Base-by-base conservation (phyloP, 2,888 invertebrate genomes). In the Macrosoma leucophasiata region DNA sequence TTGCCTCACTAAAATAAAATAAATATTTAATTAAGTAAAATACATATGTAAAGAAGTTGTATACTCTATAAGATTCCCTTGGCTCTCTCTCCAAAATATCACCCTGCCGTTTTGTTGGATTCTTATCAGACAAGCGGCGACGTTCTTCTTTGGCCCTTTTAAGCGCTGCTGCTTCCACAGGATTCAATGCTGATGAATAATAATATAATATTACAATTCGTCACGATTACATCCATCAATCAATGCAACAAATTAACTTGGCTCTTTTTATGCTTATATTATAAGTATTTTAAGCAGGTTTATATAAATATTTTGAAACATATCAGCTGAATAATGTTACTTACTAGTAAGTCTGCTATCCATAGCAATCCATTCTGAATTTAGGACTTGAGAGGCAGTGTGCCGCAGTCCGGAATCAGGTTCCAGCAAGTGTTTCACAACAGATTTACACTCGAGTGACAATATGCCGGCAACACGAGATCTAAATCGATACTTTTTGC, bases 281-380 rank as follows among this genome's bases (percentile, higher is more conserved):
- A n/a, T n/a, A n/a, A n/a, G n/a, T n/a, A n/a, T n/a, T n/a, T n/a
- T n/a, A n/a, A n/a, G n/a, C n/a, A n/a, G n/a, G n/a, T n/a, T n/a
- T n/a, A n/a, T n/a, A n/a, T n/a, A n/a, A n/a, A n/a, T n/a, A 10
- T 8, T 34, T 35, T 13, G 5, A 6, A 10, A 28, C 7, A 33
- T 11, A 29, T 20, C 15, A 19, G 13, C 2, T 2, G 3, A 13
- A 33, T 20, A n/a, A 22, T 6, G 20, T 24, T 17, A 66, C 74
- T 73, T 55, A 84, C 84, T 70, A 17, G 76, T 79, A 23, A 90
- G 78, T 48, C 89, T 77, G 38, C 87, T 85, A 68, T 91, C 91
- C 89, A 90, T 89, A 43, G 85, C 86, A 53, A 91, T 78, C 91
- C 91, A 91, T 18, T 88, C 88, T 5, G 87, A 86, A 29, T 52